Evolutionary conservation across 92 coral and sea anemone species (phyloP).

Genomic region (Palythoa heliodiscus): DNA sequence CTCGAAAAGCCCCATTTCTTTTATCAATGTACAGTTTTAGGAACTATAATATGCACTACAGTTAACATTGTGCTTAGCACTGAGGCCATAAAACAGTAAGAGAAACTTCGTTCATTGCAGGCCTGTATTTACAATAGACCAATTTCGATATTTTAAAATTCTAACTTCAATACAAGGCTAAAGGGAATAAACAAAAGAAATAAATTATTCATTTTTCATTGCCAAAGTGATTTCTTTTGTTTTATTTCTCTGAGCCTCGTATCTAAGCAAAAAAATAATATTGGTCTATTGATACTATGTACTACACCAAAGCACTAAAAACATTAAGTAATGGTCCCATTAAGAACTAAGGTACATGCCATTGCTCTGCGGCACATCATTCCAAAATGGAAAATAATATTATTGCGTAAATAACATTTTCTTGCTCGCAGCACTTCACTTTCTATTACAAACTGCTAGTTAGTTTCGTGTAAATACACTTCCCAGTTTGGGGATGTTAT

Average conservation of each 20-base stretch:
- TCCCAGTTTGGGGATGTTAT: no score
- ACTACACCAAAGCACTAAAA: no score
- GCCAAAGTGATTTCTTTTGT: neutral
- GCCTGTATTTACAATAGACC: no score
- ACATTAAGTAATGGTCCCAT: no score
- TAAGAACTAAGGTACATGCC: no score
- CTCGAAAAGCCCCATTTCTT: conserved; percentile 1
- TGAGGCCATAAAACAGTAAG: neutral
- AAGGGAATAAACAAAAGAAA: neutral
- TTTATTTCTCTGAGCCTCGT: neutral
- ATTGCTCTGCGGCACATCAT: no score
- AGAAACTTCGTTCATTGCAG: no score
- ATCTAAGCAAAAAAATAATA: neutral
- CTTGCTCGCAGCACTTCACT: no score
- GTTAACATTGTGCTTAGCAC: neutral
- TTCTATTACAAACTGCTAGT: no score
- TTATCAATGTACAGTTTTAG: conserved; percentile 8
- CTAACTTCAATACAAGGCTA: neutral
- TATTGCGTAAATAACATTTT: no score
- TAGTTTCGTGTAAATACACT: no score
- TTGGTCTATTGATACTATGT: neutral
- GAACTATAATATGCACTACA: neutral
- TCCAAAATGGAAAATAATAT: no score
- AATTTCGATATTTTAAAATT: neutral
- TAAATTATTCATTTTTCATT: neutral